phyloP scores from a whole-genome alignment of 2,797 vertebrate species.

The Fistularia tabacaria region DNA sequence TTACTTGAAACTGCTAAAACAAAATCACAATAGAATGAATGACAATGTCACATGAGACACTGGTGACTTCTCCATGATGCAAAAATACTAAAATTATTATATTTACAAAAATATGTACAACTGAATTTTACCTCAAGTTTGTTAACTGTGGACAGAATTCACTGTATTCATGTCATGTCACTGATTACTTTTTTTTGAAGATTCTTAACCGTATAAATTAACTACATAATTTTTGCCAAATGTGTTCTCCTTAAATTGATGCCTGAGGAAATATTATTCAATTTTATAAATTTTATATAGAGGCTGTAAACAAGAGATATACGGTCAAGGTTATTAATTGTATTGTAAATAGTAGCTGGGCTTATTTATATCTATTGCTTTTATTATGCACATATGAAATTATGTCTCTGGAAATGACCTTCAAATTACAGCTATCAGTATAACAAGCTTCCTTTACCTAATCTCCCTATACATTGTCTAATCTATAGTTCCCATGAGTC shows the following conservation, averaged over 20 bases:
- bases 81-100: background rate
- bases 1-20: background rate
- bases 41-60: background rate
- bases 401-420: constrained; percentile 4
- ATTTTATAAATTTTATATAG: too few relatives aligned
- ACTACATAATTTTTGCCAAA: too few relatives aligned
- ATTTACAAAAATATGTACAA: too few relatives aligned
- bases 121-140: too few relatives aligned
- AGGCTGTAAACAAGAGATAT: background rate
- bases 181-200: too few relatives aligned
- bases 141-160: too few relatives aligned
- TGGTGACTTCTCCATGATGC: background rate
- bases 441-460: constrained; percentile 20
- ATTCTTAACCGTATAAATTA: too few relatives aligned
- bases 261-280: too few relatives aligned
- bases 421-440: background rate
- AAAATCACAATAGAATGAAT: background rate
- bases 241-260: too few relatives aligned
- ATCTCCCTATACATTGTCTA: constrained; percentile 9
- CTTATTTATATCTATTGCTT: background rate
- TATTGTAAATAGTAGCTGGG: background rate
- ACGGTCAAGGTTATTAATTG: background rate
- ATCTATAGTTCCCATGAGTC: background rate
- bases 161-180: too few relatives aligned
- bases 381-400: background rate